phyloP scores from a whole-genome alignment of 2,888 invertebrate genomes.

The Drosophila multiciliata region DNA sequence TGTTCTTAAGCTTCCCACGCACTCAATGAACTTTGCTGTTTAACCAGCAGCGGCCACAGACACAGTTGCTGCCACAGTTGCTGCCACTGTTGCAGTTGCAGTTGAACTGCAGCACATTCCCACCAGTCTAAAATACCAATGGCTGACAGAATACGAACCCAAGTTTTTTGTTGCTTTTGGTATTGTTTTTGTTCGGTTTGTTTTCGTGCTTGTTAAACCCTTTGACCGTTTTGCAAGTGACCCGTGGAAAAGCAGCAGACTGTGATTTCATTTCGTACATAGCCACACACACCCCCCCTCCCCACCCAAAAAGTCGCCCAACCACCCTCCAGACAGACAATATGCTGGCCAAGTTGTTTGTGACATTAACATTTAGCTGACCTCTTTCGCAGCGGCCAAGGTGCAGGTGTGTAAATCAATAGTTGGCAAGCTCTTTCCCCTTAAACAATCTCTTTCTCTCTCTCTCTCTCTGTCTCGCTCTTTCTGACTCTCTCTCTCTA shows the following conservation, averaged over 20 bases:
- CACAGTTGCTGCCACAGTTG: neutral
- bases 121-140: constrained; percentile 70
- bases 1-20: constrained; percentile 71
- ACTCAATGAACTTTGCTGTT: constrained; percentile 73
- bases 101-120: constrained; percentile 47
- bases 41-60: constrained; percentile 15
- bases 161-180: constrained; percentile 30
- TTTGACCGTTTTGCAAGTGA: constrained; percentile 76
- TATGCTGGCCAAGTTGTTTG: constrained; percentile 58
- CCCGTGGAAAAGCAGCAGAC: constrained; percentile 66
- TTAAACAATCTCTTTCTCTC: constrained; percentile 2
- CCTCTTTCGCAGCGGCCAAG: constrained; percentile 81
- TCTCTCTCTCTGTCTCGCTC: neutral
- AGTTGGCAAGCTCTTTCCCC: constrained; percentile 40
- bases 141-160: constrained; percentile 3
- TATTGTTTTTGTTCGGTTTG: constrained; percentile 21
- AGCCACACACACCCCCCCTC: constrained; percentile 2
- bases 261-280: constrained; percentile 67
- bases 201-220: constrained; percentile 51
- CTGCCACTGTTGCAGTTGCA: neutral
- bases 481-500: neutral
- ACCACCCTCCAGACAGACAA: constrained; percentile 50
- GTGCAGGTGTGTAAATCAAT: constrained; percentile 74
- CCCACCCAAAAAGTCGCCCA: constrained; percentile 14
- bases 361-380: constrained; percentile 82